Conservation (phyloP, 2,113 vertebrate species). For the Holacanthus passer region DNA sequence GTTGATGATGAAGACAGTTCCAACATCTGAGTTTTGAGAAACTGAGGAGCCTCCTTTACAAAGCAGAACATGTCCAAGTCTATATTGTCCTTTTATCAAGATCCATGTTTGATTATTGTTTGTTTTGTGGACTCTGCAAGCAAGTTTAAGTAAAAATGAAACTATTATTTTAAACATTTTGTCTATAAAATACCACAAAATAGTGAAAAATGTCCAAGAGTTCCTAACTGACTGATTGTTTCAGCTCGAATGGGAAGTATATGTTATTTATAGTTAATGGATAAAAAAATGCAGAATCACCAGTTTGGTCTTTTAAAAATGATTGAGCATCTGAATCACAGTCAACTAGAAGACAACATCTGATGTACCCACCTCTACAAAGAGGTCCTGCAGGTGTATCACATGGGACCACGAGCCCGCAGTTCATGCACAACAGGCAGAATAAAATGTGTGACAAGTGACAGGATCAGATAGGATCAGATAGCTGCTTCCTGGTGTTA, state of each 20-base stretch:
- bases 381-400: neutral
- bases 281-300: neutral
- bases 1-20: neutral
- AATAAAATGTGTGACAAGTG: slow-evolving; percentile 4
- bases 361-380: neutral
- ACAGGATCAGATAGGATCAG: neutral
- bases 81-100: neutral
- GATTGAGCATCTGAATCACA: neutral
- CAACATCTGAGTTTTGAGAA: neutral
- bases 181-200: neutral
- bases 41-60: neutral
- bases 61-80: neutral
- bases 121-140: neutral
- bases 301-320: neutral
- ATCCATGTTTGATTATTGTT: neutral
- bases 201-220: neutral
- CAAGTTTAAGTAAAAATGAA: neutral
- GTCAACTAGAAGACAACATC: neutral
- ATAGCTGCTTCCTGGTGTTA: neutral
- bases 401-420: neutral
- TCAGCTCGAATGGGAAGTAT: neutral
- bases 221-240: neutral
- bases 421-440: neutral
- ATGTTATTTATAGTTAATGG: neutral
- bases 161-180: neutral